phyloP scores from a whole-genome alignment of 2,113 vertebrate species.

The Desmodus rotundus region DNA sequence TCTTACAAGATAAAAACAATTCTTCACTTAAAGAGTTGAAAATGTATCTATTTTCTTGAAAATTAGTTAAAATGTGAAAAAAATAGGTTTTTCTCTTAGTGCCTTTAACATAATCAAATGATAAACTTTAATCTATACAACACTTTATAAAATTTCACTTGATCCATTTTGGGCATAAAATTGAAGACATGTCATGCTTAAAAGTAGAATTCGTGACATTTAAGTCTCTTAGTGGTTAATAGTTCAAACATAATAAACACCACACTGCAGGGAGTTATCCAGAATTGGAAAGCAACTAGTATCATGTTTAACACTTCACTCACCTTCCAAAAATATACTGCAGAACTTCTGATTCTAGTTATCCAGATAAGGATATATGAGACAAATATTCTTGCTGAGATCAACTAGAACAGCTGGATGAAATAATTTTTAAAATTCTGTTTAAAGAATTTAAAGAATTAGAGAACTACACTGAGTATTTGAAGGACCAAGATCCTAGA shows the following conservation, averaged over 20 bases:
- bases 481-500: background rate
- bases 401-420: background rate
- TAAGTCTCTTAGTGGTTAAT: background rate
- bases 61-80: constrained; percentile 15
- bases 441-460: background rate
- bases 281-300: constrained; percentile 7
- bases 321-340: background rate
- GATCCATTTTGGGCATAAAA: background rate
- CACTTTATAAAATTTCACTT: constrained; percentile 6
- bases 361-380: background rate
- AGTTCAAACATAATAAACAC: background rate
- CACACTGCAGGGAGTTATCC: background rate
- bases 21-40: background rate
- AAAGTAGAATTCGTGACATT: background rate
- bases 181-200: background rate
- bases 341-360: constrained; percentile 1
- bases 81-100: background rate
- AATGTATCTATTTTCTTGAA: background rate
- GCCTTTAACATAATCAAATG: background rate
- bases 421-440: background rate
- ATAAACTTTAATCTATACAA: background rate
- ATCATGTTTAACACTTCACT: background rate
- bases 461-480: background rate
- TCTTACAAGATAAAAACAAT: background rate
- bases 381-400: background rate